Conservation (phyloP, 1,140 invertebrate species). For the Philotrypesis tridentata region DNA sequence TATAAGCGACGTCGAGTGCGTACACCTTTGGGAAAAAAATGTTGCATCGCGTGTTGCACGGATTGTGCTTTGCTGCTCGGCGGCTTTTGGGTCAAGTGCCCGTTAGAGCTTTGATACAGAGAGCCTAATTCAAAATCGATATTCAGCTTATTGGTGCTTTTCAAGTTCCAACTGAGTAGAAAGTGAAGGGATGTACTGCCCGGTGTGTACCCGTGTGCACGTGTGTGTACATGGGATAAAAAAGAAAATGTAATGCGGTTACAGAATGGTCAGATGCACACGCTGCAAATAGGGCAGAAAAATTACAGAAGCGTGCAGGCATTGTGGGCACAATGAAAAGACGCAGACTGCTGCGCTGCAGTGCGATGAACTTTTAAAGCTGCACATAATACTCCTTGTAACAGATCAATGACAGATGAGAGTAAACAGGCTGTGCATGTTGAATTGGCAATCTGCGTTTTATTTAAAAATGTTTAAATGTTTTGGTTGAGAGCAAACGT, state of each 20-base stretch:
- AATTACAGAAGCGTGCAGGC: slow-evolving; percentile 18
- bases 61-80: too few species aligned
- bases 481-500: background rate
- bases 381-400: background rate
- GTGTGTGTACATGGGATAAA: background rate
- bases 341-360: background rate
- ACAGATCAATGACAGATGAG: background rate
- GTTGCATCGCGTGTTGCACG: too few species aligned
- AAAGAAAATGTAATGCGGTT: slow-evolving; percentile 22
- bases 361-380: slow-evolving; percentile 25
- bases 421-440: background rate
- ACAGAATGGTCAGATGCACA: slow-evolving; percentile 23
- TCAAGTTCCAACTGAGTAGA: background rate
- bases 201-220: too few species aligned
- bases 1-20: too few species aligned
- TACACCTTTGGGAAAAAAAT: too few species aligned
- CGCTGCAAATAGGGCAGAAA: slow-evolving; percentile 34
- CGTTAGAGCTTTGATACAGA: background rate
- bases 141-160: background rate
- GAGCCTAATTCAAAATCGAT: background rate
- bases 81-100: background rate
- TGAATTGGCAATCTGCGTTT: background rate
- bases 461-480: too few species aligned
- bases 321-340: slow-evolving; percentile 23
- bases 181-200: slow-evolving; percentile 8